These are phyloP conservation scores for Aphaenogaster rudis DNA, from an alignment of 1,140 invertebrate species.

Conservation along the genomic window DNA sequence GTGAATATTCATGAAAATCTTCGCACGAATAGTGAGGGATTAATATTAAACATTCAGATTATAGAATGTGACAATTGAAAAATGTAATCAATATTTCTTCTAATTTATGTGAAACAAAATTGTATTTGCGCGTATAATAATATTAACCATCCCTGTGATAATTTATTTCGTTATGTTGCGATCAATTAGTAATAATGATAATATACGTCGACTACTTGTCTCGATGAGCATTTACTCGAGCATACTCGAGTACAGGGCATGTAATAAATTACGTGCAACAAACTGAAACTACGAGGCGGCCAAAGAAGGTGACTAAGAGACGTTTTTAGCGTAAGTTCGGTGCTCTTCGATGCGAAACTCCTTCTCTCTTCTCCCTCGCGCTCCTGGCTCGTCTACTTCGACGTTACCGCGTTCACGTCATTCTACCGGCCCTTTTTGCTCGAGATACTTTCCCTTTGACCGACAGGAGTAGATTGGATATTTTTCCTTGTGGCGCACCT, in stretches of 20 bases:
- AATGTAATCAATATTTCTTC: neutral
- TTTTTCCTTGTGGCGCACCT: conserved; percentile 61
- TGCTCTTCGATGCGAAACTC: conserved; percentile 18
- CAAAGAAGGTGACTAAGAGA: conserved; percentile 46
- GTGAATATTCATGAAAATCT: conserved; percentile 22
- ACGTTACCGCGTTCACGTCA: conserved; percentile 59
- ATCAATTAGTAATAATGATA: neutral
- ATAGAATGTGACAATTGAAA: neutral
- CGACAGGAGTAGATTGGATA: conserved; percentile 78
- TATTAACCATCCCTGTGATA: neutral
- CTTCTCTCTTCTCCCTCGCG: neutral
- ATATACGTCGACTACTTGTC: neutral
- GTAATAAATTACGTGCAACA: conserved; percentile 56
- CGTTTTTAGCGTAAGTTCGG: conserved; percentile 54
- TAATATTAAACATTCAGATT: neutral
- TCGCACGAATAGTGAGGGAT: neutral
- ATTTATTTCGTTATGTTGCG: neutral
- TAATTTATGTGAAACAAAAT: neutral
- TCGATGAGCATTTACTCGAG: conserved; percentile 2
- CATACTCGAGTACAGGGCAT: neutral
- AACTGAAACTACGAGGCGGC: conserved; percentile 35
- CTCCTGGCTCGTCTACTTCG: conserved; percentile 43
- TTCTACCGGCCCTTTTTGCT: conserved; percentile 69
- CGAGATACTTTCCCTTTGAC: conserved; percentile 67
- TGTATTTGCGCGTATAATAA: neutral